phyloP scores from a whole-genome alignment of 2,888 invertebrate genomes.

The Caenorhabditis sp. region DNA sequence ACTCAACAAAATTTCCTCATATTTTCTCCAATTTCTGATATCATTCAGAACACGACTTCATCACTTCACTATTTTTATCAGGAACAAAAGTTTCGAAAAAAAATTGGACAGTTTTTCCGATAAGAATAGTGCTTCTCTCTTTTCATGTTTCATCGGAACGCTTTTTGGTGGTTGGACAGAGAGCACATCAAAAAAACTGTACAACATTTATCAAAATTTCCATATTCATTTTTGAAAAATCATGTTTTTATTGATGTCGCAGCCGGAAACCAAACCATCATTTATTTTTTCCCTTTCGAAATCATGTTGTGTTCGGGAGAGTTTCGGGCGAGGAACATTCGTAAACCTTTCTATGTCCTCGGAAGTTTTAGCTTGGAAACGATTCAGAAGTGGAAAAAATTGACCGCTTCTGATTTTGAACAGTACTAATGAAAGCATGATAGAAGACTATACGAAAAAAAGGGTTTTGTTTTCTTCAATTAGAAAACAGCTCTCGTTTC shows the following conservation, averaged over 20 bases:
- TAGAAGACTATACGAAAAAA: slow-evolving; percentile 1
- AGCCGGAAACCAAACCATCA: not conserved
- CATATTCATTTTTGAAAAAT: slow-evolving; percentile 17
- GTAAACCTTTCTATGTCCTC: not conserved
- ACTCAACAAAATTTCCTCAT: not conserved
- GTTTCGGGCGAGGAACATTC: not conserved
- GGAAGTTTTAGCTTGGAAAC: not conserved
- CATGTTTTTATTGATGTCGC: slow-evolving; percentile 32
- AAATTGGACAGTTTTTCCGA: slow-evolving; percentile 4
- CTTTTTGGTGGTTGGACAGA: not conserved
- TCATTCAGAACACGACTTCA: not conserved
- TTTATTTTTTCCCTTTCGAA: not conserved
- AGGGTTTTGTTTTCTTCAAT: slow-evolving; percentile 26
- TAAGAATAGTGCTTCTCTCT: not conserved
- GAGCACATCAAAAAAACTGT: not conserved
- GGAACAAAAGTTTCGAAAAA: not conserved
- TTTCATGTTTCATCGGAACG: slow-evolving; percentile 8
- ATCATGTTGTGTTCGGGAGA: slow-evolving; percentile 2
- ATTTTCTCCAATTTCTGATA: not conserved
- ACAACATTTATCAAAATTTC: slow-evolving; percentile 11
- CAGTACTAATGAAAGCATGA: not conserved
- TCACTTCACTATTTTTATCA: slow-evolving; percentile 4
- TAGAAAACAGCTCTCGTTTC: slow-evolving; percentile 21
- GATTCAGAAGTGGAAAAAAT: too few species aligned
- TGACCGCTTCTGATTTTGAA: not conserved